Conservation (phyloP, 2,113 vertebrate genomes). For the Procavia capensis region DNA sequence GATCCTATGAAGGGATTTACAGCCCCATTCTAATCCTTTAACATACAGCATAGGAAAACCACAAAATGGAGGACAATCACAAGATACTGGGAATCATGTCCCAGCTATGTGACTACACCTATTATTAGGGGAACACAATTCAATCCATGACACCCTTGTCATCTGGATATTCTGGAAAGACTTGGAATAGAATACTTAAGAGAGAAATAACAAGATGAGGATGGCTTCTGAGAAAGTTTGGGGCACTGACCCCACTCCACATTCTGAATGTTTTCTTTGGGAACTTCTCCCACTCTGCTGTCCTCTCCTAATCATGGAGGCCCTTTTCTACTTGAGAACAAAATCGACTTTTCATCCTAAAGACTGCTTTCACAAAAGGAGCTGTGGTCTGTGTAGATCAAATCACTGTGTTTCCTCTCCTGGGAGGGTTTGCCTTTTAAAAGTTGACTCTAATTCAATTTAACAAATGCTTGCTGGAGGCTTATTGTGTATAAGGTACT, state of each 20-base stretch:
- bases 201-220: constrained; percentile 27
- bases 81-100: too few relatives aligned
- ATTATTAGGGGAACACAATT: too few relatives aligned
- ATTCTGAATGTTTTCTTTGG: not conserved
- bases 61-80: too few relatives aligned
- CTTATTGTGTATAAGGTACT: not conserved
- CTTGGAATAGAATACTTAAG: not conserved
- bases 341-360: constrained; percentile 20
- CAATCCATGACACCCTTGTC: too few relatives aligned
- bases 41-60: too few relatives aligned
- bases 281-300: not conserved
- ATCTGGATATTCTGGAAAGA: not conserved
- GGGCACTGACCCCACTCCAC: too few relatives aligned
- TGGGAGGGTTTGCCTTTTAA: not conserved
- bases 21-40: too few relatives aligned
- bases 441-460: constrained; percentile 40
- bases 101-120: too few relatives aligned
- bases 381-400: not conserved
- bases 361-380: not conserved
- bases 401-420: constrained; percentile 1
- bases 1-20: too few relatives aligned
- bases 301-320: not conserved
- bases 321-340: constrained; percentile 11
- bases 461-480: constrained; percentile 27
- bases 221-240: not conserved